phyloP scores from a whole-genome alignment of 2,888 invertebrate species.

The Caenorhabditis doughertyi region DNA sequence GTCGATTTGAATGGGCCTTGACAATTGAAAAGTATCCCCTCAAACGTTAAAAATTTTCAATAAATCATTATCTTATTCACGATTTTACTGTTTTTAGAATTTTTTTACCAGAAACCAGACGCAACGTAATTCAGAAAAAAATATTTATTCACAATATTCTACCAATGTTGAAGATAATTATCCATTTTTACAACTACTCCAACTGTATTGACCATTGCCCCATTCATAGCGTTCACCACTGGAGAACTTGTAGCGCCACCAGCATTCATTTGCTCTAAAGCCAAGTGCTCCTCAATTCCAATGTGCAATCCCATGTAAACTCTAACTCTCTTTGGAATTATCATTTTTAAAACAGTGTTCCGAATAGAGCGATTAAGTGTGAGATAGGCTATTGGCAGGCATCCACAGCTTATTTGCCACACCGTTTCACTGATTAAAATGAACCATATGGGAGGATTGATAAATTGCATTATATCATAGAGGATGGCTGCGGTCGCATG shows the following conservation, averaged over 20 bases:
- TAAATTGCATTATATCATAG: conserved; percentile 10
- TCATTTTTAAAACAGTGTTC: conserved; percentile 14
- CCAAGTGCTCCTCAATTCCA: conserved; percentile 11
- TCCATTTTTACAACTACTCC: neutral
- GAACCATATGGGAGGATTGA: neutral
- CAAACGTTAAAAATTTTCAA: too few species aligned
- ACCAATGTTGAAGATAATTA: conserved; percentile 3
- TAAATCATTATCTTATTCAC: too few species aligned
- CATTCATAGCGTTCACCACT: neutral
- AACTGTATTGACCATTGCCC: neutral
- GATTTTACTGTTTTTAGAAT: too few species aligned
- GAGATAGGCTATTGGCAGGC: neutral
- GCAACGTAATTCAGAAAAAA: too few species aligned
- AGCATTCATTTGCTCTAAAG: neutral
- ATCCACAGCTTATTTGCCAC: neutral
- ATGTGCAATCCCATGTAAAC: neutral
- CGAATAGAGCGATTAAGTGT: neutral
- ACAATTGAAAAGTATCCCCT: too few species aligned
- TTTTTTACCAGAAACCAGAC: too few species aligned
- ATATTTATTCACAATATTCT: too few species aligned
- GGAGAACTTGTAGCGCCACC: neutral
- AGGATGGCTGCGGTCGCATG: neutral
- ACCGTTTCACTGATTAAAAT: neutral
- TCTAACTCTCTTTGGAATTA: neutral
- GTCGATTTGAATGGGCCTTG: too few species aligned